Percentiles rank a stretch among this genome's conserved stretches.
These are phyloP conservation scores for Diarsia mendica DNA, from an alignment of 2,888 invertebrate genomes.

Conservation along the genomic window DNA sequence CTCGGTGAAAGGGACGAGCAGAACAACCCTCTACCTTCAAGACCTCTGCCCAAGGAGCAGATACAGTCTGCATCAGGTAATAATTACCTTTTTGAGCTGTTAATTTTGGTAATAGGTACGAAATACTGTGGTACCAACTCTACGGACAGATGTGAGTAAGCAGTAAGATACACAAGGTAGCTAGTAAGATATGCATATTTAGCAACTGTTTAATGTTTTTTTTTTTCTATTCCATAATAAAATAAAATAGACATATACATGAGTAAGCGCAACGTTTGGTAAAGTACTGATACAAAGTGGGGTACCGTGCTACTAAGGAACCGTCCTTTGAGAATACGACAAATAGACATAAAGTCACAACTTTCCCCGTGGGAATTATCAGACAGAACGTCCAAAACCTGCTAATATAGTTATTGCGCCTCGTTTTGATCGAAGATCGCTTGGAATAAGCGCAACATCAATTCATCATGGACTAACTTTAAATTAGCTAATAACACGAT, in stretches of 20 bases:
- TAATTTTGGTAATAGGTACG: too few species aligned
- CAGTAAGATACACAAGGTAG: too few species aligned
- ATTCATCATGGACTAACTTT: neutral
- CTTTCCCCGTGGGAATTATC: too few species aligned
- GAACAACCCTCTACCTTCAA: conserved; percentile 95
- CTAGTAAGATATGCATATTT: too few species aligned
- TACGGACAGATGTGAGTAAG: neutral
- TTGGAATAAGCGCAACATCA: neutral
- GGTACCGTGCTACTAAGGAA: neutral
- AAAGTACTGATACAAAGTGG: neutral
- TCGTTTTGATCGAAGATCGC: neutral
- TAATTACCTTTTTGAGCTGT: rapidly evolving
- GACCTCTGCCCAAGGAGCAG: conserved; percentile 89
- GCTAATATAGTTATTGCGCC: neutral
- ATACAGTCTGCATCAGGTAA: conserved; percentile 80
- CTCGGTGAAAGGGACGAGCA: conserved; percentile 95
- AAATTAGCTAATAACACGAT: neutral
- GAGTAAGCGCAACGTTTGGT: neutral
- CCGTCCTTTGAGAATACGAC: neutral
- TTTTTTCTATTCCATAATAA: too few species aligned
- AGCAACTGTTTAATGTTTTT: too few species aligned
- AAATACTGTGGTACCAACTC: neutral
- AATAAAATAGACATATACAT: too few species aligned
- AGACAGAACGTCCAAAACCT: neutral
- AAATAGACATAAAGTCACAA: neutral